A percentile compares a stretch with the other conserved stretches of the same genome.
phyloP scores from a whole-genome alignment of 2,888 invertebrate genomes.

The Schizaphis graminum region DNA sequence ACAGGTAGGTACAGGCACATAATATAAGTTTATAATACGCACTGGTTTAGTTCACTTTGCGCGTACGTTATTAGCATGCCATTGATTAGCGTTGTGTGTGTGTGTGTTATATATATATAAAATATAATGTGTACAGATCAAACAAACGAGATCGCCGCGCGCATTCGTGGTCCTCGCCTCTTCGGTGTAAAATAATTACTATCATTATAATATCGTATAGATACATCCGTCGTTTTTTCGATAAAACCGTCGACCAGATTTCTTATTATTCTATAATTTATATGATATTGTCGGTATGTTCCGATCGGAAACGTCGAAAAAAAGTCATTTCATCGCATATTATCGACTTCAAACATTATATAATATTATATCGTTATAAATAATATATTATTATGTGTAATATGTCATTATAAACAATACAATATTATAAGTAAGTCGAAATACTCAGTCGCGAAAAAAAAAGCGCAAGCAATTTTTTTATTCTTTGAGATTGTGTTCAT shows the following conservation, averaged over 20 bases:
- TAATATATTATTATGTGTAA: neutral
- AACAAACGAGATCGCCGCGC: slow-evolving; percentile 18
- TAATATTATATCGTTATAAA: neutral
- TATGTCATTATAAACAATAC: neutral
- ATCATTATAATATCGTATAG: neutral
- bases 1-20: neutral
- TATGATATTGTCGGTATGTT: neutral
- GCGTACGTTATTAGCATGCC: slow-evolving; percentile 39
- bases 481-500: neutral
- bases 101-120: neutral
- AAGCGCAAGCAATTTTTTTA: neutral
- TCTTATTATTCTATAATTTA: neutral
- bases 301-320: neutral
- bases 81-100: slow-evolving; percentile 27
- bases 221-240: slow-evolving; percentile 9
- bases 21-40: slow-evolving; percentile 6
- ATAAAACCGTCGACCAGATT: neutral
- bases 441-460: neutral
- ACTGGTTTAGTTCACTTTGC: neutral
- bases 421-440: neutral
- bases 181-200: slow-evolving; percentile 7
- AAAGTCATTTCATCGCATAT: neutral
- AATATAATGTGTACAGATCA: slow-evolving; percentile 19
- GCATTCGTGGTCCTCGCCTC: neutral
- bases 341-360: neutral